phyloP scores from a whole-genome alignment of 2,113 vertebrate genomes.

The Odocoileus hemionus region DNA sequence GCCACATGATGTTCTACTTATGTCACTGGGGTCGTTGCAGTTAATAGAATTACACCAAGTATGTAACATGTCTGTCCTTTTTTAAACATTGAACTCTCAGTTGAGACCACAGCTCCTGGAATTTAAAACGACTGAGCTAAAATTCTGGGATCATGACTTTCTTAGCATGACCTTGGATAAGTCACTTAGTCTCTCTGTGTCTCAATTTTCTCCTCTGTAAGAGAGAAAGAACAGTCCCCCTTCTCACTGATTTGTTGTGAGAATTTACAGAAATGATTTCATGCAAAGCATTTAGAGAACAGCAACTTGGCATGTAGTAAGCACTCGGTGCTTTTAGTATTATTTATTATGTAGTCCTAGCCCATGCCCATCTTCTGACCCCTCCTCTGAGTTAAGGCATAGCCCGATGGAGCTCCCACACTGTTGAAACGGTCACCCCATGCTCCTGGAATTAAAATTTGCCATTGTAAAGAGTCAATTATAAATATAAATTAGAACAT shows the following conservation, averaged over 20 bases:
- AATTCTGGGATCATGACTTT: neutral
- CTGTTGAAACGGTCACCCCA: fast-evolving
- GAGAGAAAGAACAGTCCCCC: neutral
- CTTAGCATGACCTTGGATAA: neutral
- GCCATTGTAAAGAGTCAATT: slow-evolving; percentile 33
- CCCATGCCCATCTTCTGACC: neutral
- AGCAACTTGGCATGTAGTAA: neutral
- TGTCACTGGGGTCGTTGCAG: neutral
- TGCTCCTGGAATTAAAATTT: neutral
- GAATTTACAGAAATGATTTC: neutral
- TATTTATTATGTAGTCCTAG: neutral
- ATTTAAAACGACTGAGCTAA: neutral
- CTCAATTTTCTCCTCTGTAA: neutral
- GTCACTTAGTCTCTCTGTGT: neutral
- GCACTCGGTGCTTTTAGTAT: no score
- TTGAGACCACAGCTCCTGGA: neutral
- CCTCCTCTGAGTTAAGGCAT: neutral
- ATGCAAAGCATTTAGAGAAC: neutral
- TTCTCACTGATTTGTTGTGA: neutral
- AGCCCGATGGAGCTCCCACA: neutral
- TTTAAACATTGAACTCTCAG: neutral
- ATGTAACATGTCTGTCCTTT: neutral
- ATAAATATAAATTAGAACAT: slow-evolving; percentile 50
- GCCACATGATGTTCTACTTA: neutral
- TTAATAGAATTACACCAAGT: neutral